Evolutionary conservation across 2,113 vertebrate genomes (phyloP), one percentile per base, ranked within the genome.

Genomic region (Miniopterus natalensis): DNA sequence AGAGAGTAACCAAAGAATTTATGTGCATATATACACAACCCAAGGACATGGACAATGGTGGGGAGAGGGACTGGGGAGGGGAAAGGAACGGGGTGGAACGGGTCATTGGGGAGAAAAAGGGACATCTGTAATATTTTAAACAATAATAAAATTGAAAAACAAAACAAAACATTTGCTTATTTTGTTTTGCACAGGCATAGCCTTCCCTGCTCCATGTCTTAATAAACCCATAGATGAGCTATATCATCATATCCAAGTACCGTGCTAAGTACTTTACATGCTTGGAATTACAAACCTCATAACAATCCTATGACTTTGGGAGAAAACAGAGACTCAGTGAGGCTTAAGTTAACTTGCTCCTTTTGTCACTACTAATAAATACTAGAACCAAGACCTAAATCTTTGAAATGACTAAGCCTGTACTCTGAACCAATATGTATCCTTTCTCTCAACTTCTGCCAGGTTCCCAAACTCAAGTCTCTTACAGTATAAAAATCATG

Each of bases 341-440:
- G 11, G 11, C 31, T 74, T 63, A 83, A 90, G 42, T 78, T 86
- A 66, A 73, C 17, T 66, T 87, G 21, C 31, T 47, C 2, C 29
- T 23, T 90, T 93, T 88, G 42, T 95, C 95, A 36, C 27, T 75
- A 51, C 6, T 68, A 36, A 2, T 92, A 93, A 55, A 29, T 63
- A 47, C 23, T 84, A 79, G 25, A 94, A 27, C 21, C 21, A 68
- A 79, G 29, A 92, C 74, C 29, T 94, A 45, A 45, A 66, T 79
- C 25, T 95, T 94, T 84, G 45, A 89, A 83, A 65, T 92, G 31
- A 77, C 49, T 84, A 7, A 80, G 2, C 53, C 49, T 20, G 40
- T 55, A 14, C 12, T 86, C 53, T 80, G 73, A 84, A 57, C 31
- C 27, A 42, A 1, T 79, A 42, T 63, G 40, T 71, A 79, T 87